phyloP scores from a whole-genome alignment of 1,140 invertebrate species.

The Zaprionus capensis region DNA sequence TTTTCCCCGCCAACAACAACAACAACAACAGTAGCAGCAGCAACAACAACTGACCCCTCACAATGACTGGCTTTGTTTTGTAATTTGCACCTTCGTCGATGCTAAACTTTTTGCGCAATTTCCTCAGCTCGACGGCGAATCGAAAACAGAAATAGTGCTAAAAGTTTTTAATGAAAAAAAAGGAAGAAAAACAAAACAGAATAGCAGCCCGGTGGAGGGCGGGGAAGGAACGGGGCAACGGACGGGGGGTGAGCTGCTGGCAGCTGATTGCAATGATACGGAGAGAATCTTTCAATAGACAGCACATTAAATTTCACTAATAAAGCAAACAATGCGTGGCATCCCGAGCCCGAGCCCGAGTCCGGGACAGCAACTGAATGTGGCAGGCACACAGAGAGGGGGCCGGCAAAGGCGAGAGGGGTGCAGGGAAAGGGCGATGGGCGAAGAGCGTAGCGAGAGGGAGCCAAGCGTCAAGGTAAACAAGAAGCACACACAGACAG shows the following conservation, averaged over 20 bases:
- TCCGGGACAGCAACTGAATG: not conserved
- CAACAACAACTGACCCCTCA: slow-evolving; percentile 28
- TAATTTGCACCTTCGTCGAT: slow-evolving; percentile 78
- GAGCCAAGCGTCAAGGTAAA: slow-evolving; percentile 52
- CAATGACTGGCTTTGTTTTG: slow-evolving; percentile 63
- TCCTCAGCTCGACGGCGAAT: slow-evolving; percentile 25
- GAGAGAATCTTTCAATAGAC: slow-evolving; percentile 44
- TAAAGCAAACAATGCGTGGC: slow-evolving; percentile 76
- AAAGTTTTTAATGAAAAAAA: slow-evolving; percentile 50
- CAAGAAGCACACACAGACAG: slow-evolving; percentile 47
- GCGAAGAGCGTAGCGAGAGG: not conserved
- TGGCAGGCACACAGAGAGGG: not conserved
- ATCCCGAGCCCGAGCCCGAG: slow-evolving; percentile 26
- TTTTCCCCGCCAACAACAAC: slow-evolving; percentile 24
- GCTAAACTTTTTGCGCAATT: slow-evolving; percentile 60
- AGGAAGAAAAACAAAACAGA: slow-evolving; percentile 4
- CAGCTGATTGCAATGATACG: slow-evolving; percentile 36
- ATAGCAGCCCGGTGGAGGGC: not conserved
- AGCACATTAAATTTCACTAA: slow-evolving; percentile 78
- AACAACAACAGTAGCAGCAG: slow-evolving; percentile 9
- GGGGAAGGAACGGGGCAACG: too few species aligned
- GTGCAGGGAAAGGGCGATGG: not conserved
- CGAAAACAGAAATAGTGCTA: slow-evolving; percentile 26
- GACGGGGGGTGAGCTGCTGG: not conserved
- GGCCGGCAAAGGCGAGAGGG: not conserved